Percentiles rank a stretch among this genome's conserved stretches.
phyloP scores from a whole-genome alignment of 2,797 vertebrate species.

The Chromobotia macracanthus region DNA sequence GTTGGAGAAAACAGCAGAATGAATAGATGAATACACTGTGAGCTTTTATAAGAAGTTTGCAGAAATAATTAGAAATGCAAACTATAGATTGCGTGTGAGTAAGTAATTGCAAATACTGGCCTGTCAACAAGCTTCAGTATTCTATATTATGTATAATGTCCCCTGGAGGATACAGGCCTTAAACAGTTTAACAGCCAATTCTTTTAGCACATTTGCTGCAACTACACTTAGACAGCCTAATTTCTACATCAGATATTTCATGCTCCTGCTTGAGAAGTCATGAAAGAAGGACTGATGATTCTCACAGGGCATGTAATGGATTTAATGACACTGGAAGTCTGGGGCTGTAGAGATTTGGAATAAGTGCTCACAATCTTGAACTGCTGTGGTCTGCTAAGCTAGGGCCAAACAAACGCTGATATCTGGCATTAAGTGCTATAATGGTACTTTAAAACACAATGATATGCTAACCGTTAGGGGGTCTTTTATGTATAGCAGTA shows the following conservation, averaged over 20 bases:
- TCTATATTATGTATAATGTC: conserved; percentile 9
- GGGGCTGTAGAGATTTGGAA: conserved; percentile 72
- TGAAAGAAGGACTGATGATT: conserved; percentile 79
- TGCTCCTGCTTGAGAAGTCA: conserved; percentile 77
- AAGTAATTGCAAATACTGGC: conserved; percentile 18
- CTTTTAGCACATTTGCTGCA: conserved; percentile 46
- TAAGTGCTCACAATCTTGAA: conserved; percentile 63
- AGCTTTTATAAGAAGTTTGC: conserved; percentile 25
- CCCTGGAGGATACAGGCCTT: conserved; percentile 6
- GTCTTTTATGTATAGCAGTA: conserved; percentile 45
- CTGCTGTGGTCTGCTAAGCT: conserved; percentile 76
- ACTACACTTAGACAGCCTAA: conserved; percentile 1
- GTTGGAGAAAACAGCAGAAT: conserved; percentile 18
- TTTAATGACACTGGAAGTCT: conserved; percentile 47
- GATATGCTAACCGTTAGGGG: conserved; percentile 62
- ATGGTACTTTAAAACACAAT: conserved; percentile 69
- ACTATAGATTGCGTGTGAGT: conserved; percentile 13
- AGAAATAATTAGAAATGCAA: conserved; percentile 32
- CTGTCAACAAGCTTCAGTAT: background rate
- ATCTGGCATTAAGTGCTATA: conserved; percentile 65
- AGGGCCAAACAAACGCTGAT: conserved; percentile 61
- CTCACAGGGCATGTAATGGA: conserved; percentile 60
- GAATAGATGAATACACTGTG: conserved; percentile 26
- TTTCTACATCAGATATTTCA: conserved; percentile 78
- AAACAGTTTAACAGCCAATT: conserved; percentile 56